phyloP scores from a whole-genome alignment of 1,140 invertebrate genomes.

The Spodoptera frugiperda region DNA sequence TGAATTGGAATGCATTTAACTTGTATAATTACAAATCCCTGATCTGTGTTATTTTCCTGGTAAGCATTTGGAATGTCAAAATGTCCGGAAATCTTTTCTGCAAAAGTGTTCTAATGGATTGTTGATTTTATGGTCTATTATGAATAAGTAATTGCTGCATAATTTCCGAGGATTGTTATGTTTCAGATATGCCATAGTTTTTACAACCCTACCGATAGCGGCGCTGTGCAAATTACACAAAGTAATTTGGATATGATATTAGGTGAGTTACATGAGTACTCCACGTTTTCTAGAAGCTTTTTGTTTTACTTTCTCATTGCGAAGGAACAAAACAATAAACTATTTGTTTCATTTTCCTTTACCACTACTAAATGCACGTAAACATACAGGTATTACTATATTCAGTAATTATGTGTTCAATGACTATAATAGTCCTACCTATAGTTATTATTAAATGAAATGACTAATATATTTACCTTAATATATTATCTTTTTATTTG shows the following conservation, averaged over 20 bases:
- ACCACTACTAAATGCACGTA: too few relatives aligned
- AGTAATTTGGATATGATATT: conserved; percentile 93
- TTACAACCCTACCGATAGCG: conserved; percentile 90
- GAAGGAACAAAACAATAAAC: conserved; percentile 1
- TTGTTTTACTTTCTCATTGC: background rate
- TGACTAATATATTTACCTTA: too few relatives aligned
- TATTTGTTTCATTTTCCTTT: background rate
- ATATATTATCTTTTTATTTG: too few relatives aligned
- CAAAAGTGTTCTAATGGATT: conserved; percentile 52
- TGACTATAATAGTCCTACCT: too few relatives aligned
- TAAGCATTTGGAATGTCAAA: conserved; percentile 58
- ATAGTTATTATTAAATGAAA: too few relatives aligned
- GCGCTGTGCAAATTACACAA: conserved; percentile 91
- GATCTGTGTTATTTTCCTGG: conserved; percentile 69
- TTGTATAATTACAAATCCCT: conserved; percentile 57
- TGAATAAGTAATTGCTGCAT: conserved; percentile 66
- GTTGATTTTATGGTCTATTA: conserved; percentile 77
- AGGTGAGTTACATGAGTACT: conserved; percentile 87
- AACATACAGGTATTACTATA: too few relatives aligned
- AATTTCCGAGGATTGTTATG: conserved; percentile 68
- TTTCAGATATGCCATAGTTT: conserved; percentile 89
- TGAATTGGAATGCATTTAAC: conserved; percentile 54
- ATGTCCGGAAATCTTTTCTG: conserved; percentile 14
- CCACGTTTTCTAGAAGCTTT: conserved; percentile 42
- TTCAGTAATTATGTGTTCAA: too few relatives aligned